phyloP scores from a whole-genome alignment of 2,797 vertebrate species.

The Coluber constrictor region DNA sequence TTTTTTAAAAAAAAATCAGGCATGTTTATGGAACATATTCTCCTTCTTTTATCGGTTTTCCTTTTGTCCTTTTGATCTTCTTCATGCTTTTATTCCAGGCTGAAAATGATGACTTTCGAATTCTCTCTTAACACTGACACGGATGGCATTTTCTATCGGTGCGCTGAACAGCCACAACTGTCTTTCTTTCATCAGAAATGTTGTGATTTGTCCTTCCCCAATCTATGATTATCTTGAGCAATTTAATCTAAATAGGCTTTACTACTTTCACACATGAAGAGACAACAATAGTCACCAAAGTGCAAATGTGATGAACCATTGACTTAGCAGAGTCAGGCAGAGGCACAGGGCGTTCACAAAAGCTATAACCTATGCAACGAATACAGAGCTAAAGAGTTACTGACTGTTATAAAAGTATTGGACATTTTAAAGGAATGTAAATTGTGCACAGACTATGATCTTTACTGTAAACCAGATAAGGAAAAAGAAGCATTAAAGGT shows the following conservation, averaged over 20 bases:
- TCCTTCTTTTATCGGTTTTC: not conserved
- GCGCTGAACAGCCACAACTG: conserved; percentile 38
- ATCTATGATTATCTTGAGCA: conserved; percentile 57
- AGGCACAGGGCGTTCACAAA: conserved; percentile 53
- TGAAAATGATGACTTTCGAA: conserved; percentile 35
- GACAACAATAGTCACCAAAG: conserved; percentile 64
- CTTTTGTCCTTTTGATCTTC: not conserved
- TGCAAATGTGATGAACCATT: conserved; percentile 68
- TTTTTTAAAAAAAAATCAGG: not conserved
- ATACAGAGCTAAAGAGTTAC: conserved; percentile 57
- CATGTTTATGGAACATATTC: not conserved
- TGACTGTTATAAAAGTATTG: conserved; percentile 55
- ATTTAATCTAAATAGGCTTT: conserved; percentile 68
- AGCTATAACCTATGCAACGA: conserved; percentile 52
- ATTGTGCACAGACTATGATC: conserved; percentile 52
- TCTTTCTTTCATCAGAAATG: conserved; percentile 57
- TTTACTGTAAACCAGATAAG: conserved; percentile 54
- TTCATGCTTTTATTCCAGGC: conserved; percentile 19
- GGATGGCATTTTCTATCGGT: conserved; percentile 2
- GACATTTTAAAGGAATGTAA: conserved; percentile 53
- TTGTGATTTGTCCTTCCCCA: conserved; percentile 63
- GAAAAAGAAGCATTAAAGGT: conserved; percentile 47
- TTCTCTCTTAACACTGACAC: conserved; percentile 25
- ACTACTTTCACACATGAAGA: conserved; percentile 67
- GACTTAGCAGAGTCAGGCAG: conserved; percentile 64